Conservation (phyloP, 1,140 invertebrate genomes). For the Globodera ellingtonae region DNA sequence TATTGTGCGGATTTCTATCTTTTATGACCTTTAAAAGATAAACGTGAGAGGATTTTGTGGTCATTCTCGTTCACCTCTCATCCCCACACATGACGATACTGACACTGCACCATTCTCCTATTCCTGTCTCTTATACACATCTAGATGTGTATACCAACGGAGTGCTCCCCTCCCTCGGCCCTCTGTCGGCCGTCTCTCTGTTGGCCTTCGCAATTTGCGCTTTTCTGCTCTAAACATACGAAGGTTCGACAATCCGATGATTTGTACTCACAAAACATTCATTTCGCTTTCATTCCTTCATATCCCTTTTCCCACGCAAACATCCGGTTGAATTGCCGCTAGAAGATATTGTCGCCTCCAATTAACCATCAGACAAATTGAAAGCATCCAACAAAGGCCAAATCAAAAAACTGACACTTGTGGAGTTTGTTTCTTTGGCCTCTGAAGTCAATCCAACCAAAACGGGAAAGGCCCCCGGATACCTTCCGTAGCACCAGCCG, state of each 20-base stretch:
- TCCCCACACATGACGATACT: not conserved
- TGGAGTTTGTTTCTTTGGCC: too few species aligned
- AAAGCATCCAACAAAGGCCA: too few species aligned
- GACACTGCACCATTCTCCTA: too few species aligned
- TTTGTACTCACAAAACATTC: not conserved
- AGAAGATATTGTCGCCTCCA: not conserved
- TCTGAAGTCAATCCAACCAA: too few species aligned
- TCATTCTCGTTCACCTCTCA: not conserved
- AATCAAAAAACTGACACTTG: too few species aligned
- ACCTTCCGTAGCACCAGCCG: too few species aligned
- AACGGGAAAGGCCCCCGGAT: too few species aligned
- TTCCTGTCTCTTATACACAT: too few species aligned
- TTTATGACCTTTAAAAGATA: slow-evolving; percentile 5
- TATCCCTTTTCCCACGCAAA: slow-evolving; percentile 2
- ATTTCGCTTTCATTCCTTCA: not conserved
- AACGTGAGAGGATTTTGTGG: not conserved
- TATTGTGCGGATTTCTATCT: slow-evolving; percentile 7
- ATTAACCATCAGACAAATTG: not conserved
- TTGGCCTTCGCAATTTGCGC: not conserved
- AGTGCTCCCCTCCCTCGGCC: not conserved
- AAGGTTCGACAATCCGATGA: not conserved
- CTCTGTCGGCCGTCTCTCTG: not conserved
- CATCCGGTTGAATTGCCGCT: not conserved
- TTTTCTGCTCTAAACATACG: not conserved
- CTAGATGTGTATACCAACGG: too few species aligned